phyloP scores from a whole-genome alignment of 2,888 invertebrate species.

The Notodonta ziczac region DNA sequence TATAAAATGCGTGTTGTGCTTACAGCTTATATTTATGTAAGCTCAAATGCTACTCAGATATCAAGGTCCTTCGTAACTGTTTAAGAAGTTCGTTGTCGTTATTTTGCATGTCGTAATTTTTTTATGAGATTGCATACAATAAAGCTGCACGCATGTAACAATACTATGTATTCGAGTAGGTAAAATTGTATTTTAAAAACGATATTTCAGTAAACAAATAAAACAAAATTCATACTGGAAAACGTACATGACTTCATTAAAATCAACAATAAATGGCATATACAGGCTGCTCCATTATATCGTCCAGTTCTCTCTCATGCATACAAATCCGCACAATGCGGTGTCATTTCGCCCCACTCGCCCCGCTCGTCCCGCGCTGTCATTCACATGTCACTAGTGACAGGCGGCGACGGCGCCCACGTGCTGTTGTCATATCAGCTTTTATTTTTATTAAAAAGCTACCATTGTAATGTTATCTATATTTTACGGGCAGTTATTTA shows the following conservation, averaged over 20 bases:
- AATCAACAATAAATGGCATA: neutral
- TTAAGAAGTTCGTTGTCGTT: too few species aligned
- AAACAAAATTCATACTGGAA: too few species aligned
- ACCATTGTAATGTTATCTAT: slow-evolving; percentile 24
- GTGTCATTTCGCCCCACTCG: slow-evolving; percentile 49
- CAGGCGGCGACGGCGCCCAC: slow-evolving; percentile 69
- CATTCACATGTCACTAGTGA: slow-evolving; percentile 72
- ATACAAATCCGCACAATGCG: slow-evolving; percentile 54
- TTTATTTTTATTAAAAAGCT: slow-evolving; percentile 59
- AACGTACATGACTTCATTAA: neutral
- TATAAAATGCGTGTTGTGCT: too few species aligned
- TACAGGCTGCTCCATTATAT: slow-evolving; percentile 27
- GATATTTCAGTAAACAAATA: too few species aligned
- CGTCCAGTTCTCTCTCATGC: slow-evolving; percentile 47
- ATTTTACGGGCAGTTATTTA: slow-evolving; percentile 11
- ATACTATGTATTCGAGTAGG: too few species aligned
- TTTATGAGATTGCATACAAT: too few species aligned
- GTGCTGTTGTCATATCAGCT: slow-evolving; percentile 70
- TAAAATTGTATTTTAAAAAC: too few species aligned
- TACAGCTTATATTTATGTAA: too few species aligned
- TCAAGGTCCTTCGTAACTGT: too few species aligned
- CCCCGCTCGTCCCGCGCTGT: slow-evolving; percentile 48
- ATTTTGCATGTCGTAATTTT: too few species aligned
- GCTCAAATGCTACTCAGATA: too few species aligned
- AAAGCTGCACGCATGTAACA: too few species aligned